A percentile compares a stretch with the other conserved stretches of the same genome.
phyloP scores from a whole-genome alignment of 2,797 vertebrate genomes.

The Corythornis leucogaster region DNA sequence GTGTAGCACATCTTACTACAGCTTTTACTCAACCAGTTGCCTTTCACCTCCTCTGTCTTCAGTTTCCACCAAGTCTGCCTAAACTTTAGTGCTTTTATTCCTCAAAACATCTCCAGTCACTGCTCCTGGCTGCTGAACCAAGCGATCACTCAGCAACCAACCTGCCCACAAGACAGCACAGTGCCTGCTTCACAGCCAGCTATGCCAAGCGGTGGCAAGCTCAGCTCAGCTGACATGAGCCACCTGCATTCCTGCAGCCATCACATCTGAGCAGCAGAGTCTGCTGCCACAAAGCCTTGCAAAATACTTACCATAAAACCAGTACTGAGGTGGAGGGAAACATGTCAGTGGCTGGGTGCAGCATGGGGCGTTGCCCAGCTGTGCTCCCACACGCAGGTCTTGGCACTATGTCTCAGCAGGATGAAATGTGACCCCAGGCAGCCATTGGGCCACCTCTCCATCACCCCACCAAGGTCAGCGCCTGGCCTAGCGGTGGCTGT shows the following conservation, averaged over 20 bases:
- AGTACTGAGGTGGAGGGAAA: too few relatives aligned
- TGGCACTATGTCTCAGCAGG: background rate
- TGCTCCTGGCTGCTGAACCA: background rate
- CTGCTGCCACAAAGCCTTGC: too few relatives aligned
- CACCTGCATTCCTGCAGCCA: too few relatives aligned
- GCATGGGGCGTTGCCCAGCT: too few relatives aligned
- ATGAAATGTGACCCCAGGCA: background rate
- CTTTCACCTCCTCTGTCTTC: background rate
- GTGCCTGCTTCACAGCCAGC: too few relatives aligned
- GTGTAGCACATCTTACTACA: background rate
- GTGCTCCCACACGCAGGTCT: too few relatives aligned
- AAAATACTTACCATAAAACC: too few relatives aligned
- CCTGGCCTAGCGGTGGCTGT: accelerated
- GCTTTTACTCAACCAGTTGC: background rate
- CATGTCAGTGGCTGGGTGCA: too few relatives aligned
- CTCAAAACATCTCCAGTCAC: accelerated
- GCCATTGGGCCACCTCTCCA: accelerated
- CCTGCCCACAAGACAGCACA: background rate
- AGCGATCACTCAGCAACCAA: background rate
- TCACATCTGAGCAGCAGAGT: too few relatives aligned
- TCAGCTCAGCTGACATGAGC: too few relatives aligned
- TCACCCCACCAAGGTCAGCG: accelerated
- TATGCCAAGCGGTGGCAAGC: too few relatives aligned
- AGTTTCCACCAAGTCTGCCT: background rate
- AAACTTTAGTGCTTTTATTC: background rate